Evolutionary conservation across 2,888 invertebrate genomes (phyloP), one percentile per base, ranked within the genome.

Genomic region (Patella ulyssiponensis): DNA sequence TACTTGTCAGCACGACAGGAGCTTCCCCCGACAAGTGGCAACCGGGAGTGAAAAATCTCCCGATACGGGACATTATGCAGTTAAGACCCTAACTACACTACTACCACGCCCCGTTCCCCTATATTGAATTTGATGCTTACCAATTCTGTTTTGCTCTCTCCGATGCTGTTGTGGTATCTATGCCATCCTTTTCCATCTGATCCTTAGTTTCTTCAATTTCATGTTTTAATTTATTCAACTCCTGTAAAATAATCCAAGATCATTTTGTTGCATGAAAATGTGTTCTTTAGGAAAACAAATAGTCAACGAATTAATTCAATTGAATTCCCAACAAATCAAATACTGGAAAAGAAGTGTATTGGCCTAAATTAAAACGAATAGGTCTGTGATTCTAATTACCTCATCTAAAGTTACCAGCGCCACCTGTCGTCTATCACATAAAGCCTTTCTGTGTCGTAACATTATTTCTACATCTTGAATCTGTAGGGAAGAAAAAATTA

Each of bases 381-480:
- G 11, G 53, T 17, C 14, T 72, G 2, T 76, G 58, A 69, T 78
- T 75, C 76, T 78, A 54, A 78, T 76, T 77, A 87, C 87, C 78
- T 87, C 84, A 72, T 87, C 86, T 0, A 87, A 79, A 1, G 75
- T 74, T 0, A 82, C 79, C 17, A 87, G 79, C n/a, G 84, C 82
- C 54, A 73, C 77, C 71, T 85, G 83, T 33, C 87, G 78, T 72
- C 84, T 82, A n/a, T 83, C 81, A 76, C 83, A 84, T 23, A 84
- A 71, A n/a, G 80, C 82, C 73, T 86, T 86, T 73, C 87, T 72
- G n/a, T 84, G 83, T 52, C 86, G 84, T 27, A 87, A 75, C 73
- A 86, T 75, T n/a, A 78, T 74, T 77, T 86, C 87, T 7, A 84
- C 82, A 69, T 86, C 86, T n/a, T 85, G 76, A 15, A 87, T 83